A percentile compares a stretch with the other conserved stretches of the same genome.
Evolutionary conservation across 2,888 invertebrate genomes (phyloP).

Genomic region (Trissolcus japonicus): DNA sequence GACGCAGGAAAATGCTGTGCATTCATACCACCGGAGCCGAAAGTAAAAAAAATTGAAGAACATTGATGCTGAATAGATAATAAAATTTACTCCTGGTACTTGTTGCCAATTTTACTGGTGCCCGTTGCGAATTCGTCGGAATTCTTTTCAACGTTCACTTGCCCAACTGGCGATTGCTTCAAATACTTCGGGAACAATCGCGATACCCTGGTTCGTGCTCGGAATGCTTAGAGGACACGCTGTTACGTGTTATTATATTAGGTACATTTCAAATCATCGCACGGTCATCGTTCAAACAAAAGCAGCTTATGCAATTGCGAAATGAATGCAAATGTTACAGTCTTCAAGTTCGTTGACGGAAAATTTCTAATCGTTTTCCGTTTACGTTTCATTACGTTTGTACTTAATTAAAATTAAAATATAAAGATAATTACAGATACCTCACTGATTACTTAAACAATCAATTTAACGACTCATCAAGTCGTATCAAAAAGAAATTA

Average conservation of each 20-base stretch:
- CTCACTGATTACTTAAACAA: too few species aligned
- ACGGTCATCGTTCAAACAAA: conserved; percentile 18
- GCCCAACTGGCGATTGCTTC: neutral
- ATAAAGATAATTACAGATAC: too few species aligned
- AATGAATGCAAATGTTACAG: conserved; percentile 11
- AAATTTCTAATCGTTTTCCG: too few species aligned
- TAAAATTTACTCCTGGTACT: neutral
- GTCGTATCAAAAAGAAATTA: too few species aligned
- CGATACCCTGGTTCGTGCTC: conserved; percentile 9
- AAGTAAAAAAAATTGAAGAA: too few species aligned
- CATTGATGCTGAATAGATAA: neutral
- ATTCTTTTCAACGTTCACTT: neutral
- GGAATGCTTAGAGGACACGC: neutral
- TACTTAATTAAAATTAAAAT: too few species aligned
- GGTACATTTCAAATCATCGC: conserved; percentile 12
- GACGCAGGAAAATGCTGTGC: too few species aligned
- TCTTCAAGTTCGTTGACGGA: conserved; percentile 21
- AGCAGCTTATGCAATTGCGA: neutral
- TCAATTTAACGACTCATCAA: too few species aligned
- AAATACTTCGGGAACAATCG: neutral
- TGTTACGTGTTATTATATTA: conserved; percentile 12
- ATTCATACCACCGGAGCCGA: too few species aligned
- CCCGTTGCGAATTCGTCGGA: too few species aligned
- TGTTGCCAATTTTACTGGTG: neutral
- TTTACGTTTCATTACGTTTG: too few species aligned